Conservation (phyloP, 2,888 invertebrate species). For the Thumatha senex region DNA sequence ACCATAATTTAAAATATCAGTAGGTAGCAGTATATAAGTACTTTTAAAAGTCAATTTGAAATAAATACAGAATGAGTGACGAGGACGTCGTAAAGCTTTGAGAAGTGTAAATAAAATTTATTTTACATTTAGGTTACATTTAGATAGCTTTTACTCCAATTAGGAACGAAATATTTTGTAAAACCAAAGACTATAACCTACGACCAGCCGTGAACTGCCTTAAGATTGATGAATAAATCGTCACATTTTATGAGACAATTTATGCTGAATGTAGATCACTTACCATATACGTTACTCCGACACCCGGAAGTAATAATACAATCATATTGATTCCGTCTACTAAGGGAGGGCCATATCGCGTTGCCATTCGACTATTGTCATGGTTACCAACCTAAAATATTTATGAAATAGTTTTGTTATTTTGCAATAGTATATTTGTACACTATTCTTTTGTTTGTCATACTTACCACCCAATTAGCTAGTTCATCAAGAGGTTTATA, state of each 20-base stretch:
- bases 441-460: conserved; percentile 1
- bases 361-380: conserved; percentile 85
- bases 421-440: background rate
- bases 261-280: background rate
- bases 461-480: conserved; percentile 91
- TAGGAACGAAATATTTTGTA: too few species aligned
- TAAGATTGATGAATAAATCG: background rate
- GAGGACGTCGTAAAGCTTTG: background rate
- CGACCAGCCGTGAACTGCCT: too few species aligned
- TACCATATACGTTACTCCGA: conserved; percentile 87
- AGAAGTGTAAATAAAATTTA: background rate
- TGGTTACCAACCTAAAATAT: conserved; percentile 86
- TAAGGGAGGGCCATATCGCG: conserved; percentile 84
- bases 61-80: background rate
- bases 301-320: conserved; percentile 88
- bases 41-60: too few species aligned
- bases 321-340: conserved; percentile 89
- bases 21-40: too few species aligned
- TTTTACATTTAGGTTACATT: too few species aligned
- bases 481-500: conserved; percentile 84
- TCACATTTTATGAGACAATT: background rate
- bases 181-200: too few species aligned
- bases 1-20: too few species aligned
- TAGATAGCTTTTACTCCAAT: too few species aligned
- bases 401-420: conserved; percentile 8